Evolutionary conservation across 2,113 vertebrate species (phyloP).

Genomic region (Strix aluco): DNA sequence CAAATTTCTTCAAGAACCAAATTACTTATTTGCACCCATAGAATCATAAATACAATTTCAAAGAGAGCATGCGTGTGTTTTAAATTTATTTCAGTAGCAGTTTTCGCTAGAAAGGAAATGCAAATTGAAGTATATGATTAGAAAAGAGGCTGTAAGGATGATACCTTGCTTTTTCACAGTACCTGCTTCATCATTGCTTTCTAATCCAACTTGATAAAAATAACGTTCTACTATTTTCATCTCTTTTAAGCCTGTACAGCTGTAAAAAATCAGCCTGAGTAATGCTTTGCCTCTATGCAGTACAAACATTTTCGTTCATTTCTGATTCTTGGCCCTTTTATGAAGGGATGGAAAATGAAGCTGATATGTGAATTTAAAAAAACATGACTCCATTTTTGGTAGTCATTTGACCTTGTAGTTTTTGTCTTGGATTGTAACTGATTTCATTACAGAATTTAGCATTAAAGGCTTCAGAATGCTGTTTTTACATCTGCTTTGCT

Average conservation of each 20-base stretch:
- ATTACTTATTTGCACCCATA: constrained; percentile 2
- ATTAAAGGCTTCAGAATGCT: neutral
- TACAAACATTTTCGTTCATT: neutral
- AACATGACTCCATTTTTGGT: neutral
- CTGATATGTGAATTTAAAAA: neutral
- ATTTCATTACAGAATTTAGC: neutral
- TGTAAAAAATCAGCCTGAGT: neutral
- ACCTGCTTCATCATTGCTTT: neutral
- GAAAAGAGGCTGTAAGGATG: neutral
- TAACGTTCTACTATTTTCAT: neutral
- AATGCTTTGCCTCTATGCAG: neutral
- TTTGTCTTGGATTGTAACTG: neutral
- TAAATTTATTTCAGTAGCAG: constrained; percentile 6
- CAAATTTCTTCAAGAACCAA: neutral
- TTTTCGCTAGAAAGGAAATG: neutral
- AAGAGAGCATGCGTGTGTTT: neutral
- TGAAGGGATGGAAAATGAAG: neutral
- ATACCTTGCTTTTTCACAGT: neutral
- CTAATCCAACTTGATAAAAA: neutral
- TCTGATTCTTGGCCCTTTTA: constrained; percentile 5
- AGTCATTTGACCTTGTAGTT: neutral
- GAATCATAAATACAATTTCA: constrained; percentile 36
- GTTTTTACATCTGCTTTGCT: constrained; percentile 12
- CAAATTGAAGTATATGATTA: neutral
- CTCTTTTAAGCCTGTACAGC: neutral